Evolutionary conservation across 2,888 invertebrate species (phyloP), one percentile per base, ranked within the genome.

Genomic region (Drosophila multiciliata): DNA sequence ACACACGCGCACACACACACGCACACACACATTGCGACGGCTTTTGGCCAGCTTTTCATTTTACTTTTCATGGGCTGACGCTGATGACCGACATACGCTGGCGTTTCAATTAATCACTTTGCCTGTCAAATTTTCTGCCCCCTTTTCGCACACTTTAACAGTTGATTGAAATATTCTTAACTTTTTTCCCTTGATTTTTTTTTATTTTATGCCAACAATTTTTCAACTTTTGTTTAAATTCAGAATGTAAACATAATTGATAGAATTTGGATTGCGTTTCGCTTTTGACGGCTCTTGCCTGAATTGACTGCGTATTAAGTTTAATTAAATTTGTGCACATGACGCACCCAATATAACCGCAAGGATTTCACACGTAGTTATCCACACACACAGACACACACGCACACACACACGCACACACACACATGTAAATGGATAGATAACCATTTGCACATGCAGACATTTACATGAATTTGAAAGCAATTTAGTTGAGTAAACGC

Each of bases 401-500:
- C 38, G 17, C 1, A 50, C 20, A 52, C 45, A 55, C 20, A 54
- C 42, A 60, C n/a, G 45, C 40, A 20, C 12, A 54, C 42, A 60
- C n/a, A 52, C 40, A 20, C 12, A 49, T n/a, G 42, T 48, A 59
- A 20, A 57, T 65, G 26, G 48, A 32, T 26, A 20, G 12, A 62
- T 50, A 58, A 58, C 20, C 64, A 36, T 59, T 33, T 58, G 58
- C 64, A 67, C 33, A 80, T 66, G 62, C 26, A 38, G 26, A 60
- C 42, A 74, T 80, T 70, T 60, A 54, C 42, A 45, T 70, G 60
- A 76, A 85, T 87, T 77, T 63, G 72, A 83, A 89, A 83, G 86
- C 79, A 87, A 89, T 87, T 89, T 88, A 88, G 83, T 62, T 79
- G 83, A 75, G 88, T 75, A 81, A 85, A 77, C 71, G 72, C 61